Evolutionary conservation across 2,797 vertebrate genomes (phyloP).

Genomic region (Anolis apletophallus): DNA sequence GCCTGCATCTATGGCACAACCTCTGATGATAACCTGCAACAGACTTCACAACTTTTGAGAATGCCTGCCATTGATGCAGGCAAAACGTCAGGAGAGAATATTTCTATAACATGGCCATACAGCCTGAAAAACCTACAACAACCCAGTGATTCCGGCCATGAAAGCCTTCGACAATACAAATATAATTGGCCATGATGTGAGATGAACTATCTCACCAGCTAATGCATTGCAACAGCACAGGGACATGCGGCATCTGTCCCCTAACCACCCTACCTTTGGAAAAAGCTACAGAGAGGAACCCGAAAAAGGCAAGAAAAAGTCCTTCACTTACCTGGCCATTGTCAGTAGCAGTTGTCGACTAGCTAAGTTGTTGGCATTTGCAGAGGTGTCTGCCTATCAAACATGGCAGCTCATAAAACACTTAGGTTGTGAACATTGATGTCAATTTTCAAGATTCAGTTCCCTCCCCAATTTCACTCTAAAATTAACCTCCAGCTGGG

Average conservation of each 20-base stretch:
- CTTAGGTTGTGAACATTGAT: not conserved
- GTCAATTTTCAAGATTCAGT: not conserved
- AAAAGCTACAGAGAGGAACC: not conserved
- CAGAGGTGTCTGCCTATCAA: not conserved
- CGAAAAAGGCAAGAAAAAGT: not conserved
- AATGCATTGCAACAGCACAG: not conserved
- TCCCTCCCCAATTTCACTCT: not conserved
- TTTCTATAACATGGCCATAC: too few species aligned
- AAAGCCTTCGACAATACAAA: too few species aligned
- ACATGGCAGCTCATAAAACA: not conserved
- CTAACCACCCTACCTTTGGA: not conserved
- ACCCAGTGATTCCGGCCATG: too few species aligned
- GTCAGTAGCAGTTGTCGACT: not conserved
- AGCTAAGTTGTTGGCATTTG: not conserved
- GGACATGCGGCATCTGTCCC: not conserved
- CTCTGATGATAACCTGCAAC: too few species aligned
- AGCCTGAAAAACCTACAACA: too few species aligned
- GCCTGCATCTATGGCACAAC: too few species aligned
- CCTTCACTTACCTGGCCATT: not conserved
- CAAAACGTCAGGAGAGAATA: too few species aligned
- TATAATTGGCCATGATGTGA: not conserved
- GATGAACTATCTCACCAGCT: not conserved
- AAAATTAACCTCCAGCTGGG: not conserved
- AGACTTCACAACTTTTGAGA: too few species aligned
- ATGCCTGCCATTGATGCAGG: too few species aligned